Evolutionary conservation across 2,888 invertebrate genomes (phyloP).

Genomic region (Branchipolynoe longqiensis): DNA sequence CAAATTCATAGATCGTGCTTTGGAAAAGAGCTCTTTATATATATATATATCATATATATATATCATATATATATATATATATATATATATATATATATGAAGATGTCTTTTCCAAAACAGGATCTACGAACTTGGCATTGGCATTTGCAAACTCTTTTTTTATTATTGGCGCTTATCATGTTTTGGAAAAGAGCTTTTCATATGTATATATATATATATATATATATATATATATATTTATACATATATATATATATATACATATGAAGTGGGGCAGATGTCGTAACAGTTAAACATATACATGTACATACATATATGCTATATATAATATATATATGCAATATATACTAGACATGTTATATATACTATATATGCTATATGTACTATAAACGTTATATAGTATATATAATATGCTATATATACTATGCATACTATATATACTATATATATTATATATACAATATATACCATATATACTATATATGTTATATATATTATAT

Average conservation of each 20-base stretch:
- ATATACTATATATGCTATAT: neutral
- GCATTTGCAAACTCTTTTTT: too few species aligned
- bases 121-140: too few species aligned
- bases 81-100: constrained; percentile 29
- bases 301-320: neutral
- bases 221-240: neutral
- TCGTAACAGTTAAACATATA: too few species aligned
- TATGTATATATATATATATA: neutral
- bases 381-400: too few species aligned
- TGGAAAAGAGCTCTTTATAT: too few species aligned
- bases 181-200: too few species aligned
- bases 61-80: constrained; percentile 21
- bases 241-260: neutral
- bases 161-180: too few species aligned
- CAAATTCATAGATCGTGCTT: too few species aligned
- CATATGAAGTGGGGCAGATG: too few species aligned
- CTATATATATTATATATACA: neutral
- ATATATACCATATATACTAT: neutral
- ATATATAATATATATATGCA: neutral
- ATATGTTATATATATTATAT: too few species aligned
- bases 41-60: neutral
- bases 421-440: neutral
- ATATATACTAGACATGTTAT: neutral
- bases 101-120: too few species aligned
- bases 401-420: too few species aligned